Percentiles rank a stretch among this genome's conserved stretches.
These are phyloP conservation scores for Cariama cristata DNA, from an alignment of 2,113 vertebrate species.

Conservation along the genomic window DNA sequence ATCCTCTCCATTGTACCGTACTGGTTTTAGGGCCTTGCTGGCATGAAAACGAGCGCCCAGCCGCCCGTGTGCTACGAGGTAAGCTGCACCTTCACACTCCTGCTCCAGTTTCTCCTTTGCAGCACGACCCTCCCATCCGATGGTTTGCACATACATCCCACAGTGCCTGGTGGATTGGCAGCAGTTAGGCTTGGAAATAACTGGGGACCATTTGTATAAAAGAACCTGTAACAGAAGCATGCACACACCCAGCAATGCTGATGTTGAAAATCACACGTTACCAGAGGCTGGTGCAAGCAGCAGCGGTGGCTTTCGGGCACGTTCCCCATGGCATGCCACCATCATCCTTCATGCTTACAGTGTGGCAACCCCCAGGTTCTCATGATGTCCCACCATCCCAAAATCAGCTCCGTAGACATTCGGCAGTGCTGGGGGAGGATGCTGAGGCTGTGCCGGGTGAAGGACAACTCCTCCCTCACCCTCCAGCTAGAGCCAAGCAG, in stretches of 20 bases:
- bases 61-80: accelerated
- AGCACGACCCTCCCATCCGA: accelerated
- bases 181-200: neutral
- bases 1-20: accelerated
- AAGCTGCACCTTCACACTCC: neutral
- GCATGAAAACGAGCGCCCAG: accelerated
- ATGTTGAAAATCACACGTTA: accelerated
- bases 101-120: neutral
- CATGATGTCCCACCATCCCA: neutral
- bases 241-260: neutral
- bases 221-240: too few relatives aligned
- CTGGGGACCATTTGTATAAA: neutral
- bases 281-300: neutral
- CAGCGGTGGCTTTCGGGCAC: neutral
- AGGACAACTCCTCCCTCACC: neutral
- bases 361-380: accelerated
- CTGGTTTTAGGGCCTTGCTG: neutral
- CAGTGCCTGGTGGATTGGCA: neutral
- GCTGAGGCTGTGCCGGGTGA: neutral
- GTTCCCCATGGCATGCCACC: accelerated
- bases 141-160: accelerated
- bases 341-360: neutral
- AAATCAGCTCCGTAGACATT: neutral
- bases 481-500: neutral
- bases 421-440: accelerated